Evolutionary conservation across 2,888 invertebrate genomes (phyloP).

Genomic region (Graphium colonna): DNA sequence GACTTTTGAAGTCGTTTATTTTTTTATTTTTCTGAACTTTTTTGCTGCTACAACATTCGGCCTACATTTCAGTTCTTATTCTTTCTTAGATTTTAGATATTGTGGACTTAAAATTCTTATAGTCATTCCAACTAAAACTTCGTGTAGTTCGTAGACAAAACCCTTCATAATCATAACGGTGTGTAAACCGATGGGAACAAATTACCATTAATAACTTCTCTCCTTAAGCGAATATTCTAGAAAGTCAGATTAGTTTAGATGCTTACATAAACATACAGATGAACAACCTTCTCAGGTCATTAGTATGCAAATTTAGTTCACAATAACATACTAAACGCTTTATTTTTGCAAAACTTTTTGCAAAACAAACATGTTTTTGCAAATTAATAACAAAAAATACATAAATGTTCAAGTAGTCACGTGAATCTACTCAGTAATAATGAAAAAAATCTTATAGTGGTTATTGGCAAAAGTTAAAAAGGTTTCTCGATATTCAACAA

Average conservation of each 20-base stretch:
- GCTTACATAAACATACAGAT: background rate
- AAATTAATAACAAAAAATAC: no score
- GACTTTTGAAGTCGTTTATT: no score
- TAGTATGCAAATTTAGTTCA: constrained; percentile 12
- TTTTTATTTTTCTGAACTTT: no score
- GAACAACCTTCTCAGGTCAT: constrained; percentile 9
- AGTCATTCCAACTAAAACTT: background rate
- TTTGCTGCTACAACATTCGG: no score
- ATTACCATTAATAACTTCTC: background rate
- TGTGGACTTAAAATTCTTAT: no score
- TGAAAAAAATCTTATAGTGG: no score
- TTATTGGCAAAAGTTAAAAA: no score
- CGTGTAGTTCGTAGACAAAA: background rate
- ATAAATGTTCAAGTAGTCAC: no score
- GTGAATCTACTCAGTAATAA: no score
- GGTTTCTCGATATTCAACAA: no score
- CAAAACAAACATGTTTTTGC: background rate
- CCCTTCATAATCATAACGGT: background rate
- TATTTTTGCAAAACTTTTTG: background rate
- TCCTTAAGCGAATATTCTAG: background rate
- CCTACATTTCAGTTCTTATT: no score
- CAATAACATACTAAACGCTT: constrained; percentile 14
- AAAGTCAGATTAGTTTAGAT: background rate
- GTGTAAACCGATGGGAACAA: background rate
- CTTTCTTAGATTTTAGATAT: no score